Evolutionary conservation across 2,888 invertebrate genomes (phyloP), one percentile per base, ranked within the genome.

Genomic region (Dryococelus australis): DNA sequence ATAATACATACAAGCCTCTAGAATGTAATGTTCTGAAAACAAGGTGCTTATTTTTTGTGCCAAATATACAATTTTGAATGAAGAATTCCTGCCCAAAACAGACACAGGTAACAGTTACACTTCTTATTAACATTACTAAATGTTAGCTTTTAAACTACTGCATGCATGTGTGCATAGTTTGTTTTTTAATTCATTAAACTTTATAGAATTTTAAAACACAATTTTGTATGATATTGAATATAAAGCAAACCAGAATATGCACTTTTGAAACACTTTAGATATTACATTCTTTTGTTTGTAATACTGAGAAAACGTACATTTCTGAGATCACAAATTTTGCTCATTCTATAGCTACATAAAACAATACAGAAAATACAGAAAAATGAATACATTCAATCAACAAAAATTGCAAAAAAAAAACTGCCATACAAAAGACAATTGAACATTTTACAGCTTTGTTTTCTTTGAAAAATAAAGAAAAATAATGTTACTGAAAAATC

Each of bases 391-490:
- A 65, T 65, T 8, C 65, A 65, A 85, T 24, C 43, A 53, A 26
- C 26, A 47, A 85, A 51, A 51, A 47, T 51, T 4, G 85, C 20
- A 85, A 85, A 85, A n/a, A 43, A 35, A 16, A 51, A 51, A 43
- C 35, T 35, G 35, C 35, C 35, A 84, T 84, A 47, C 84, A 84
- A 43, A 85, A 51, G 47, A 85, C 51, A 51, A 27, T 43, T n/a
- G 24, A 85, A 85, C 53, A 16, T 85, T 47, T 85, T 85, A 53
- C 85, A 84, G 43, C n/a, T 53, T 26, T 43, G 43, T 51, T 27
- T 35, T 35, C n/a, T 65, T n/a, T 84, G 84, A 43, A 35, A 28
- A 35, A 84, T 84, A 84, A 84, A 43, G 47, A 35, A 65, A 24
- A 24, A 12, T 65, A 65, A 43, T 84, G 12, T 81, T 81, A 24